Evolutionary conservation across 2,113 vertebrate genomes (phyloP).

Genomic region (Thamnophis sirtalis): DNA sequence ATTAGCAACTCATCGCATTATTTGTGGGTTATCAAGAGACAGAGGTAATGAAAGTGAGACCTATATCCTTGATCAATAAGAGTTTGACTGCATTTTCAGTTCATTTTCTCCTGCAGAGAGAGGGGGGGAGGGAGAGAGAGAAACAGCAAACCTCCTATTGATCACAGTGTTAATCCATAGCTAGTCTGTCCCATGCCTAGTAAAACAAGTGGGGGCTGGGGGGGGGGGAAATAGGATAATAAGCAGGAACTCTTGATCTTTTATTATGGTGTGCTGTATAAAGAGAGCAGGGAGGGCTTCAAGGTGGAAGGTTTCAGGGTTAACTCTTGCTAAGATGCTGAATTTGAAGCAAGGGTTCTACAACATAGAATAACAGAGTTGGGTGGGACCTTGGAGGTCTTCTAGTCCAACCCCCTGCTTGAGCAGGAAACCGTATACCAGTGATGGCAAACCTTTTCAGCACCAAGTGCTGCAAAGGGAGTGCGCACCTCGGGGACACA

Average conservation of each 20-base stretch:
- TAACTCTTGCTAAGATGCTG: conserved; percentile 69
- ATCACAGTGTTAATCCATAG: conserved; percentile 96
- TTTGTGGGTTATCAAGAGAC: conserved; percentile 92
- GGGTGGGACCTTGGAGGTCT: neutral
- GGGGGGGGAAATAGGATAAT: conserved; percentile 82
- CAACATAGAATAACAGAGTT: neutral
- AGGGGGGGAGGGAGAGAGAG: conserved; percentile 22
- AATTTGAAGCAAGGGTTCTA: conserved; percentile 47
- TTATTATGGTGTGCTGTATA: conserved; percentile 79
- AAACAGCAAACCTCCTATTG: conserved; percentile 92
- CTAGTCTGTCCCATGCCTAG: conserved; percentile 84
- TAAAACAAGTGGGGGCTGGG: conserved; percentile 70
- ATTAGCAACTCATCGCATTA: conserved; percentile 96
- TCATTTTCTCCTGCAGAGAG: conserved; percentile 93
- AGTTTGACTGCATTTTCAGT: conserved; percentile 96
- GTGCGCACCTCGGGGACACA: too few relatives aligned
- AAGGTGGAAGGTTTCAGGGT: conserved; percentile 68
- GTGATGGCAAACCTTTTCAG: too few relatives aligned
- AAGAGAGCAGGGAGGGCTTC: conserved; percentile 69
- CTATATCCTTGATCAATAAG: conserved; percentile 90
- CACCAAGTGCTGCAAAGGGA: too few relatives aligned
- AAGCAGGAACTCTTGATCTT: conserved; percentile 85
- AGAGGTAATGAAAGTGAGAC: conserved; percentile 90
- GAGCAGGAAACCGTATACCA: too few relatives aligned
- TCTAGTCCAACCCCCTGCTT: neutral